Evolutionary conservation across 2,888 invertebrate species (phyloP).

Genomic region (Lomographa bimaculata): DNA sequence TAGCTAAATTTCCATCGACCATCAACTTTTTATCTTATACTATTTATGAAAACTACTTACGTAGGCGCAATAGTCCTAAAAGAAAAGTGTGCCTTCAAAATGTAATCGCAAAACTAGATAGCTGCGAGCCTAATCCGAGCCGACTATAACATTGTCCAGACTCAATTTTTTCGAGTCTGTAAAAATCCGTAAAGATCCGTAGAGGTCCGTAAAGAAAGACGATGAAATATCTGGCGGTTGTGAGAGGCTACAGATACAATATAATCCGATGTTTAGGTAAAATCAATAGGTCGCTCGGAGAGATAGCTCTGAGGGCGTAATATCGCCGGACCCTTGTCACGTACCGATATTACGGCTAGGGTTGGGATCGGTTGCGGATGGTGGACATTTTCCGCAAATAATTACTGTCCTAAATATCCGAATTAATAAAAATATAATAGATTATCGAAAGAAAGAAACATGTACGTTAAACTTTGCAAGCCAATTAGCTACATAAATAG

Average conservation of each 20-base stretch:
- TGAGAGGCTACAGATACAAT: slow-evolving; percentile 31
- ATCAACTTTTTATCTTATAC: too few relatives aligned
- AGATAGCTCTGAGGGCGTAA: slow-evolving; percentile 44
- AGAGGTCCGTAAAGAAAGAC: slow-evolving; percentile 23
- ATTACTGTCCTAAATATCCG: too few relatives aligned
- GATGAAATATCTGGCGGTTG: slow-evolving; percentile 27
- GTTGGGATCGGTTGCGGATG: slow-evolving; percentile 10
- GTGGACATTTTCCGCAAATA: too few relatives aligned
- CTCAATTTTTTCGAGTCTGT: slow-evolving; percentile 17
- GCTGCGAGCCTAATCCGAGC: slow-evolving; percentile 7
- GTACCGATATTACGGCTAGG: slow-evolving; percentile 41
- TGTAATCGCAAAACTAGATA: slow-evolving; percentile 8
- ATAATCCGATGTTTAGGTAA: slow-evolving; percentile 39
- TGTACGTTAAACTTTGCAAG: too few relatives aligned
- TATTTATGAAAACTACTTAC: too few relatives aligned
- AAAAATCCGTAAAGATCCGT: slow-evolving; percentile 16
- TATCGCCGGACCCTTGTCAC: slow-evolving; percentile 59
- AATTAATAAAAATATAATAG: too few relatives aligned
- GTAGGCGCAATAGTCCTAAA: too few relatives aligned
- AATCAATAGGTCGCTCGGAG: slow-evolving; percentile 52
- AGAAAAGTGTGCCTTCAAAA: slow-evolving; percentile 5
- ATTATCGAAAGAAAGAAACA: too few relatives aligned
- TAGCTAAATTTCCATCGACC: too few relatives aligned
- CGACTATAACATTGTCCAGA: slow-evolving; percentile 16
- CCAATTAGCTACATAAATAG: too few relatives aligned